These are phyloP conservation scores for Hylaeus anthracinus DNA, from an alignment of 1,140 invertebrate genomes.

Conservation along the genomic window DNA sequence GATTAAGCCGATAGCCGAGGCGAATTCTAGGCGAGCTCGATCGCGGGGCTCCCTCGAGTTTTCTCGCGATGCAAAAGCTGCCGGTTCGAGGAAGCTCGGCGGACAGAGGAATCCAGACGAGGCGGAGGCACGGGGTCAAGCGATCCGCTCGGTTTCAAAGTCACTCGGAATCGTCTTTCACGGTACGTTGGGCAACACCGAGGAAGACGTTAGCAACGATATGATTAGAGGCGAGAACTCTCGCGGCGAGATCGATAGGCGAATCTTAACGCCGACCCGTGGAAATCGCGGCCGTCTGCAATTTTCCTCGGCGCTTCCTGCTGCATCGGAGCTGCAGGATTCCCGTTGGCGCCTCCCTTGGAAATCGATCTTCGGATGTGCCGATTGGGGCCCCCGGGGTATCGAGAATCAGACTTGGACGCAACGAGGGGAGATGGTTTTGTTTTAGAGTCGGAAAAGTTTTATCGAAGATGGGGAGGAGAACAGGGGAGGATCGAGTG, in stretches of 20 bases:
- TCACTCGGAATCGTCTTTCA: conserved; percentile 28
- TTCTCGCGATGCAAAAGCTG: not conserved
- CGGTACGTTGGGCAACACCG: conserved; percentile 41
- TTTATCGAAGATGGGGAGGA: too few relatives aligned
- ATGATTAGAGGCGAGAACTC: conserved; percentile 45
- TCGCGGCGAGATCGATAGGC: too few relatives aligned
- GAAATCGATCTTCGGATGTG: not conserved
- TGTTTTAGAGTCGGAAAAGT: too few relatives aligned
- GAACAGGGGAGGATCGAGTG: too few relatives aligned
- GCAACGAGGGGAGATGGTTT: too few relatives aligned
- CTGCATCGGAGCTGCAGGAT: conserved; percentile 14
- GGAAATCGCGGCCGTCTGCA: conserved; percentile 36
- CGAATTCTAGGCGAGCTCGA: not conserved
- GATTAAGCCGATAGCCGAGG: not conserved
- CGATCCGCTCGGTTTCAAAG: conserved; percentile 13
- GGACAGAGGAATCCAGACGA: not conserved
- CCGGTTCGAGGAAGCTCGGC: conserved; percentile 23
- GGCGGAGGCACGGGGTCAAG: conserved; percentile 36
- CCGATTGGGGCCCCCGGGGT: too few relatives aligned
- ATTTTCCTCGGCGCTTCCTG: conserved; percentile 39
- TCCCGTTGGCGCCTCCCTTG: not conserved
- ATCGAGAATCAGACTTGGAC: too few relatives aligned
- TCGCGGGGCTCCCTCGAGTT: not conserved
- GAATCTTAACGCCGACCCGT: conserved; percentile 21
- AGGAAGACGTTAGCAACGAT: conserved; percentile 44